Conservation (phyloP, 1,140 invertebrate genomes). For the Oncopeltus fasciatus region DNA sequence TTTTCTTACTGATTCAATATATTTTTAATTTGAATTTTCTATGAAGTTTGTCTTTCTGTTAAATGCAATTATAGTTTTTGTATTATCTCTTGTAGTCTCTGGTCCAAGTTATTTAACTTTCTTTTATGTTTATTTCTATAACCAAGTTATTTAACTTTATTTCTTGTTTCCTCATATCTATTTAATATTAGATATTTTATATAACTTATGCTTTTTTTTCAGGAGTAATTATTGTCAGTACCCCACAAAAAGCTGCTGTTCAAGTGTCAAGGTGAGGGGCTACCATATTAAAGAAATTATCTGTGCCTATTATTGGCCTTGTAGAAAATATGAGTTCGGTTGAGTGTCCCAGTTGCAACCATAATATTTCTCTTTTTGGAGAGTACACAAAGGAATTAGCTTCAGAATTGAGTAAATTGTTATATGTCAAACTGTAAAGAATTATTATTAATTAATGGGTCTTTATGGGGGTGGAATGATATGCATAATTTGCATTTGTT, state of each 20-base stretch:
- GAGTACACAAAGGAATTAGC: constrained; percentile 37
- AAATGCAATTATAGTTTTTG: too few species aligned
- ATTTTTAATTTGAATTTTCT: too few species aligned
- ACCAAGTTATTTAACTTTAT: too few species aligned
- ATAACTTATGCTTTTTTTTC: too few species aligned
- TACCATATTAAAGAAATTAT: constrained; percentile 64
- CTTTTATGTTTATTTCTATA: too few species aligned
- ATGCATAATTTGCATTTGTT: background rate
- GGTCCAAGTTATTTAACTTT: too few species aligned
- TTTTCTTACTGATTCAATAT: too few species aligned
- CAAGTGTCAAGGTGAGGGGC: constrained; percentile 65
- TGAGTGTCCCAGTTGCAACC: constrained; percentile 52
- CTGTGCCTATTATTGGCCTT: constrained; percentile 64
- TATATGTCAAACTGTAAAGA: constrained; percentile 24
- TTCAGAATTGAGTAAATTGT: constrained; percentile 23
- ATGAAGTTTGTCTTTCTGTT: too few species aligned
- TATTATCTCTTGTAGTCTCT: too few species aligned
- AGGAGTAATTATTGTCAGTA: constrained; percentile 69
- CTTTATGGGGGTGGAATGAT: too few species aligned
- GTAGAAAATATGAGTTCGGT: constrained; percentile 74
- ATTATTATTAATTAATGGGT: background rate
- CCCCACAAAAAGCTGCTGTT: constrained; percentile 67
- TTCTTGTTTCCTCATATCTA: too few species aligned
- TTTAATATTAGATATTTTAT: too few species aligned
- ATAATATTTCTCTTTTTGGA: constrained; percentile 45